Evolutionary conservation across 2,888 invertebrate species (phyloP), one percentile per base, ranked within the genome.

Genomic region (Spicauda simplicius): DNA sequence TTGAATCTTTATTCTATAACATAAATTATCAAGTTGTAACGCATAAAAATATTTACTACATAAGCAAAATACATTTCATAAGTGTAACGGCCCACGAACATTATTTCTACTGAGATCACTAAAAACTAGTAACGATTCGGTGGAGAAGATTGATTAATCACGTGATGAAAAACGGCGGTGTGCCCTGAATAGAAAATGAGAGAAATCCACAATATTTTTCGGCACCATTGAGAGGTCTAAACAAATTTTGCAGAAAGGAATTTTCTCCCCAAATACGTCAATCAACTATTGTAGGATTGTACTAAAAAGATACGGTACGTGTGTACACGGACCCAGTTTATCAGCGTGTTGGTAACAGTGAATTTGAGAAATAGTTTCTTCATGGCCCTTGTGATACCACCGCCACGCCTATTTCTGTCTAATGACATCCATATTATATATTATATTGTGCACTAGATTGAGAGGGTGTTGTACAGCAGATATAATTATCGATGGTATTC

Each of bases 261-360:
- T 84, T 84, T 83, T 80, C 83, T 84, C 77, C 76, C 80, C 79
- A 72, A 82, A 84, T 80, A 84, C 81, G 87, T 88, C 88, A 86
- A 88, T 89, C 87, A 87, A 85, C 82, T 86, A 85, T 83, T 87
- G 84, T 85, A 75, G 82, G 81, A 83, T 85, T 84, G 77, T 81
- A 78, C 80, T 80, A 78, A 82, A 82, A 78, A 83, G 82, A 85
- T 86, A 86, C 79, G 76, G 69, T 63, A 53, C 19, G 68, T 64
- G 64, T 63, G 72, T 60, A 68, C 20, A 76, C 73, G 75, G 71
- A 30, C 48, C 0, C 1, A 2, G 57, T 12, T 33, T 48, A 20
- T 33, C 33, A 20, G 19, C 1, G 7, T 45, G 45, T 45, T 45
- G 45, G 45, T 45, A 5, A 25, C 5, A 25, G 25, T 25, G 25